These are phyloP conservation scores for Cotesia typhae DNA, from an alignment of 1,140 invertebrate genomes.

Conservation along the genomic window DNA sequence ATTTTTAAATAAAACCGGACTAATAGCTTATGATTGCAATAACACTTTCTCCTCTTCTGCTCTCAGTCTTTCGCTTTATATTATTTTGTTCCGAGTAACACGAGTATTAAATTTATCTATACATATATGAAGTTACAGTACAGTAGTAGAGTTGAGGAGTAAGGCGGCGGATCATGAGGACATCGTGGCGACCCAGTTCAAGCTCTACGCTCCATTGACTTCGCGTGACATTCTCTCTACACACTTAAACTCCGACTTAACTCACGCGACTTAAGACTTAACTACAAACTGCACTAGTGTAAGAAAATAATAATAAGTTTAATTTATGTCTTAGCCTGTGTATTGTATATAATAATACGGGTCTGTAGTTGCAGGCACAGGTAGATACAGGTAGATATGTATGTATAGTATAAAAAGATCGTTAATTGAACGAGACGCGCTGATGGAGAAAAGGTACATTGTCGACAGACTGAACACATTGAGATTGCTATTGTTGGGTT, in stretches of 20 bases:
- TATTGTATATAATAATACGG: constrained; percentile 2
- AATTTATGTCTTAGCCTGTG: too few species aligned
- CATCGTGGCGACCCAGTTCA: constrained; percentile 55
- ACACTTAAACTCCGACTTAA: background rate
- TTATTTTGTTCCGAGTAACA: background rate
- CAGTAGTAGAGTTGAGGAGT: too few species aligned
- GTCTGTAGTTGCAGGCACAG: too few species aligned
- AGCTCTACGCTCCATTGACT: constrained; percentile 30
- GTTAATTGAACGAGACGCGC: constrained; percentile 25
- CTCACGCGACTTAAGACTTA: constrained; percentile 20
- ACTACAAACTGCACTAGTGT: too few species aligned
- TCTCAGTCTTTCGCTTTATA: background rate
- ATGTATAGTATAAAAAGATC: constrained; percentile 3
- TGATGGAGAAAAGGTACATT: constrained; percentile 16
- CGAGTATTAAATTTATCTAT: background rate
- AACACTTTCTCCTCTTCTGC: constrained; percentile 56
- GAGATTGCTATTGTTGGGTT: constrained; percentile 20
- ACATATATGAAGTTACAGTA: background rate
- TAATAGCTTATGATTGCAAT: constrained; percentile 30
- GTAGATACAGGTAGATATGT: background rate
- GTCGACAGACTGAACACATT: constrained; percentile 17
- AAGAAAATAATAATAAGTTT: too few species aligned
- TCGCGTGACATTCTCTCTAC: constrained; percentile 29
- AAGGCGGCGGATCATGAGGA: constrained; percentile 46
- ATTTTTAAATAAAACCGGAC: too few species aligned